These are phyloP conservation scores for Myiagra hebetior DNA, from an alignment of 2,113 vertebrate species.

Conservation along the genomic window DNA sequence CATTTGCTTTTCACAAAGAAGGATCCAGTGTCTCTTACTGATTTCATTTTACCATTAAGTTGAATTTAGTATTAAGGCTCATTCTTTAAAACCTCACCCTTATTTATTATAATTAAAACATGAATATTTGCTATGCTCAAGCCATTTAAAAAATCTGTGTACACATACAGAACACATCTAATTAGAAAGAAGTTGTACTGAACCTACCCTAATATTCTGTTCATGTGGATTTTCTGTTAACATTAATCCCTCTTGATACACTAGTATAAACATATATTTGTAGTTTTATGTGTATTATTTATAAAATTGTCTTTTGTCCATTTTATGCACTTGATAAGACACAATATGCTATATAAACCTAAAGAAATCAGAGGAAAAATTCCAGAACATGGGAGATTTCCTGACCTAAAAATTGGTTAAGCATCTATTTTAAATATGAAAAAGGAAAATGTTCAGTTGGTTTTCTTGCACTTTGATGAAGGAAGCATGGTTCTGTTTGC, in stretches of 20 bases:
- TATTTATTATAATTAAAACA: slow-evolving; percentile 61
- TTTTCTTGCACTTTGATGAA: background rate
- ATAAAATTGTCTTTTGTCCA: background rate
- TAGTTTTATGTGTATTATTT: background rate
- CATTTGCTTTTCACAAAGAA: background rate
- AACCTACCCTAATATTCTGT: background rate
- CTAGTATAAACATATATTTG: background rate
- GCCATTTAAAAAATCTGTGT: slow-evolving; percentile 41
- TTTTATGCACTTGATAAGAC: background rate
- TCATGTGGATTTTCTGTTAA: background rate
- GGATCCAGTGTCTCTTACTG: background rate
- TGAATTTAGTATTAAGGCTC: slow-evolving; percentile 25
- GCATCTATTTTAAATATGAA: background rate
- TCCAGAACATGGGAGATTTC: background rate
- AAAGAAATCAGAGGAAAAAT: background rate
- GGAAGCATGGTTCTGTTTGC: background rate
- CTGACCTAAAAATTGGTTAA: background rate
- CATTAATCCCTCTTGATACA: background rate
- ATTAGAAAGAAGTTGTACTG: slow-evolving; percentile 28
- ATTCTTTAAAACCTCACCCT: slow-evolving; percentile 16
- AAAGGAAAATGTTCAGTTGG: background rate
- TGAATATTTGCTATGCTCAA: slow-evolving; percentile 46
- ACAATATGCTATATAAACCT: background rate
- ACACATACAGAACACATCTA: slow-evolving; percentile 11
- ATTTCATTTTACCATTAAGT: slow-evolving; percentile 33